These are phyloP conservation scores for Chrysaora quinquecirrha DNA, from an alignment of 30 jellyfish, hydroid and myxozoan species.

Conservation along the genomic window DNA sequence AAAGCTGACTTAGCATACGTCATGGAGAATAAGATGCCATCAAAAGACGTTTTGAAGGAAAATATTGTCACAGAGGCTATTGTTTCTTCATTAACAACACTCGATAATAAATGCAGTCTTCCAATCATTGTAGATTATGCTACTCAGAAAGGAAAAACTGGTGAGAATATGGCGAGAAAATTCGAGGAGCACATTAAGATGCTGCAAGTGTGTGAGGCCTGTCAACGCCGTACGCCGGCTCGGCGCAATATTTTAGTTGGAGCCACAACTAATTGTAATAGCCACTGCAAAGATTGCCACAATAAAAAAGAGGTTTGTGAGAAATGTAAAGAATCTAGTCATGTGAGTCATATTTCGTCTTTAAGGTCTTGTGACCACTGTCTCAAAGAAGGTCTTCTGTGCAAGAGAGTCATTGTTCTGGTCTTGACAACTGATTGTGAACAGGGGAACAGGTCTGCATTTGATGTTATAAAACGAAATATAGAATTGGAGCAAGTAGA, in stretches of 20 bases:
- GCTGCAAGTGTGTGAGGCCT: constrained; percentile 17
- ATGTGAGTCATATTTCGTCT: constrained; percentile 4
- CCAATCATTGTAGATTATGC: constrained; percentile 15
- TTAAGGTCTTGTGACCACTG: constrained; percentile 29
- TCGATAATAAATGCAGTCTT: constrained; percentile 23
- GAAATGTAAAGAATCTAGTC: not conserved
- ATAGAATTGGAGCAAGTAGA: constrained; percentile 11
- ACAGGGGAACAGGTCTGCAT: constrained; percentile 18
- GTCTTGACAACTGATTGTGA: constrained; percentile 36
- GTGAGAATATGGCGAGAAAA: not conserved
- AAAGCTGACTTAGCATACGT: constrained; percentile 14
- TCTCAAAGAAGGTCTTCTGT: too few relatives aligned
- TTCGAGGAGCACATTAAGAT: not conserved
- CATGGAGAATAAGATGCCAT: constrained; percentile 3
- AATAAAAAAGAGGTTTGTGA: constrained; percentile 32
- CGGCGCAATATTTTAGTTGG: too few relatives aligned
- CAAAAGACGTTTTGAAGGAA: constrained; percentile 2
- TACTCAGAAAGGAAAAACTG: constrained; percentile 36
- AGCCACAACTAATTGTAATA: too few relatives aligned
- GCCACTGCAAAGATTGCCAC: too few relatives aligned
- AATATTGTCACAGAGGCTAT: constrained; percentile 25
- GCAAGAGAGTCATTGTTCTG: too few relatives aligned
- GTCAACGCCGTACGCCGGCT: constrained; percentile 1
- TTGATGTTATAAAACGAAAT: not conserved
- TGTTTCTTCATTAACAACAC: constrained; percentile 22